Evolutionary conservation across 2,113 vertebrate genomes (phyloP).

Genomic region (Coryphaenoides rupestris): DNA sequence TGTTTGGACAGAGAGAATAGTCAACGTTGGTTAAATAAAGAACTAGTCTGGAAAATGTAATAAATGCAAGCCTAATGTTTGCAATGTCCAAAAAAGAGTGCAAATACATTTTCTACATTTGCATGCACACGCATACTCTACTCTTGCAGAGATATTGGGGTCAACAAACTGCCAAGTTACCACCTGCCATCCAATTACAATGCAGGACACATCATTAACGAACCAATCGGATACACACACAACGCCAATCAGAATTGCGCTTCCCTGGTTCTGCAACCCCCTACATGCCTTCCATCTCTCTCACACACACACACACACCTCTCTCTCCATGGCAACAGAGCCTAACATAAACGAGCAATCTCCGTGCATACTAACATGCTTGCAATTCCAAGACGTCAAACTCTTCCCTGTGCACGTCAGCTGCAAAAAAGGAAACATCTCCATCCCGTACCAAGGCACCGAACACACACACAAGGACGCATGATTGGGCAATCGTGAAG

Average conservation of each 20-base stretch:
- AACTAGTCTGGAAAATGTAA: too few relatives aligned
- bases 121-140: background rate
- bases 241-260: conserved; percentile 48
- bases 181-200: conserved; percentile 40
- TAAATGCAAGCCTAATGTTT: too few relatives aligned
- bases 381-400: conserved; percentile 9
- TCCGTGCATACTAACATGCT: conserved; percentile 47
- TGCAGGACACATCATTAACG: conserved; percentile 27
- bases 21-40: too few relatives aligned
- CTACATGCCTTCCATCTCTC: background rate
- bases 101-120: too few relatives aligned
- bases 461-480: background rate
- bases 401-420: conserved; percentile 12
- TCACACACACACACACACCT: background rate
- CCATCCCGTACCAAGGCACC: background rate
- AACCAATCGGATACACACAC: conserved; percentile 44
- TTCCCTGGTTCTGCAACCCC: conserved; percentile 43
- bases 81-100: too few relatives aligned
- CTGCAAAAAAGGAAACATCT: background rate
- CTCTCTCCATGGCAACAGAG: conserved; percentile 67
- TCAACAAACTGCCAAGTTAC: conserved; percentile 66
- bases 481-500: background rate
- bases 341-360: conserved; percentile 55
- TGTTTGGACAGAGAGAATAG: too few relatives aligned
- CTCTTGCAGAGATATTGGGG: conserved; percentile 46